Percentiles rank a stretch among this genome's conserved stretches.
Evolutionary conservation across 2,113 vertebrate species (phyloP).

Genomic region (Calcarius ornatus): DNA sequence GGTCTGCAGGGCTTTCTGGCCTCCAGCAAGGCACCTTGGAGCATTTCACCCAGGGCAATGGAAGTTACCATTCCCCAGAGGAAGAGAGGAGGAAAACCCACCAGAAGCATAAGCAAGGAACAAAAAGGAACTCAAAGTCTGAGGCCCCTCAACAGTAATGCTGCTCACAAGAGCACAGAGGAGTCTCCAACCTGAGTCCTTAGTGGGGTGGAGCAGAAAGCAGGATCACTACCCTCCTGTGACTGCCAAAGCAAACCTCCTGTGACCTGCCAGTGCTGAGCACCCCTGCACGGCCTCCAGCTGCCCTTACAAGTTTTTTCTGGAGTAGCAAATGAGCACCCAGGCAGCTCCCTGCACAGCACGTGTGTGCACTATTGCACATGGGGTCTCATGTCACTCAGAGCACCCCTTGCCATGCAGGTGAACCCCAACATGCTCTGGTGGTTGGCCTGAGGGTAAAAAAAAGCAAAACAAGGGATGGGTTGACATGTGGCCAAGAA

Average conservation of each 20-base stretch:
- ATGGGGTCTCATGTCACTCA: not conserved
- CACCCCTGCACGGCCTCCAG: not conserved
- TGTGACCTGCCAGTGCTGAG: not conserved
- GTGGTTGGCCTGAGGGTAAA: not conserved
- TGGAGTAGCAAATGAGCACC: not conserved
- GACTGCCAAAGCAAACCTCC: not conserved
- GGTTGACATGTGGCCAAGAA: not conserved
- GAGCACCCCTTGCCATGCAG: not conserved
- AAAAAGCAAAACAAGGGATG: not conserved
- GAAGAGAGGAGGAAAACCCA: not conserved
- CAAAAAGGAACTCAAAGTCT: not conserved
- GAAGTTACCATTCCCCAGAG: not conserved
- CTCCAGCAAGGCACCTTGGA: fast-evolving
- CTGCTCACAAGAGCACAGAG: not conserved
- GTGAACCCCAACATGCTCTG: not conserved
- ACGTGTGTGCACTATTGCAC: fast-evolving
- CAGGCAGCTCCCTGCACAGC: not conserved
- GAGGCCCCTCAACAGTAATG: not conserved
- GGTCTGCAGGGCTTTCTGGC: not conserved
- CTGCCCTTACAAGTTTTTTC: fast-evolving
- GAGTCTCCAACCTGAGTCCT: not conserved
- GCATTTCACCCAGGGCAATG: not conserved
- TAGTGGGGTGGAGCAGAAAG: not conserved
- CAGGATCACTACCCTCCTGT: not conserved
- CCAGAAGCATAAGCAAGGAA: not conserved